These are phyloP conservation scores for Chlorospingus semifuscus DNA, from an alignment of 2,797 vertebrate species.

Conservation along the genomic window DNA sequence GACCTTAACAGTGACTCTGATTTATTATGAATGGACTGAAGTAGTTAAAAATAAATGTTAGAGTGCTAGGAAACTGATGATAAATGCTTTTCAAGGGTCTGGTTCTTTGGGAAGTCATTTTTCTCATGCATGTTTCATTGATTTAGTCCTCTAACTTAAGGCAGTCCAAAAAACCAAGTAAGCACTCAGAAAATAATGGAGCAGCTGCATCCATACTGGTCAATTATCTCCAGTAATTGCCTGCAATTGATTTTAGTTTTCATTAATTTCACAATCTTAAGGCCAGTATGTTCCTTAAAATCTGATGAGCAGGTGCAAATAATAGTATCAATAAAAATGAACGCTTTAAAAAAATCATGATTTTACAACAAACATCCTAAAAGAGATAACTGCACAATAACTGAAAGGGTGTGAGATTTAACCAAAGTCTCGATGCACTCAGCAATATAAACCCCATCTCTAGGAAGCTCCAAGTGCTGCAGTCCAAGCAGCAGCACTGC, in stretches of 20 bases:
- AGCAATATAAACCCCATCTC: background rate
- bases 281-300: conserved; percentile 2
- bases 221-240: background rate
- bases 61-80: background rate
- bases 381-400: conserved; percentile 22
- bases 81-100: background rate
- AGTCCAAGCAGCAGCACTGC: background rate
- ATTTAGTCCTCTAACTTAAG: background rate
- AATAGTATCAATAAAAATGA: background rate
- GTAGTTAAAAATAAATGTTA: background rate
- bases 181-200: background rate
- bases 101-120: background rate
- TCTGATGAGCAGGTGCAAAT: conserved; percentile 18
- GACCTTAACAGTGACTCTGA: conserved; percentile 3
- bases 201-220: background rate
- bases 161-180: background rate
- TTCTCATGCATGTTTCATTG: background rate
- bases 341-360: conserved; percentile 9
- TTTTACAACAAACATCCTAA: conserved; percentile 47
- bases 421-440: background rate
- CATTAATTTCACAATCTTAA: conserved; percentile 14
- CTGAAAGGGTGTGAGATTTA: conserved; percentile 12
- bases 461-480: background rate
- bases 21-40: conserved; percentile 21
- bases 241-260: background rate